Conservation (phyloP, 2,113 vertebrate genomes). For the Sapajus apella region DNA sequence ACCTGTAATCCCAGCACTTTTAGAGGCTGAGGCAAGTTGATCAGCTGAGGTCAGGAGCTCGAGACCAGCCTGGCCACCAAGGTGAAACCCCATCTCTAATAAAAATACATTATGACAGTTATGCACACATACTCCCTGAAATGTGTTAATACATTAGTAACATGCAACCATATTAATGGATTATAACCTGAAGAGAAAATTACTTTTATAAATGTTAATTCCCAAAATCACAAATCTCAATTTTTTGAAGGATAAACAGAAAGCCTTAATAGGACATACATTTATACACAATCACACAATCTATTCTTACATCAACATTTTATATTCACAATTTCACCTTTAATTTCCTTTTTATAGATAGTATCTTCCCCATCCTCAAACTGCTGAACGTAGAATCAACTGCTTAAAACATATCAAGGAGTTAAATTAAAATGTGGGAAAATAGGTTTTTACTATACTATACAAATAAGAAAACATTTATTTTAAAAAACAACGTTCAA, state of each 20-base stretch:
- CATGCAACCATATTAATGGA: neutral
- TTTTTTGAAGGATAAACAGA: neutral
- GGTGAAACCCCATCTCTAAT: too few species aligned
- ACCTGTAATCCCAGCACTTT: too few species aligned
- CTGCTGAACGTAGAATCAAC: neutral
- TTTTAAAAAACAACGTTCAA: slow-evolving; percentile 6
- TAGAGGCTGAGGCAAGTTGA: too few species aligned
- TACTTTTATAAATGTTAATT: neutral
- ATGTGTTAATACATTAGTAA: slow-evolving; percentile 8
- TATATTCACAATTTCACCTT: neutral
- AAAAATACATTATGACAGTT: neutral
- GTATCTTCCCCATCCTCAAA: neutral
- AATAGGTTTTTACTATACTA: neutral
- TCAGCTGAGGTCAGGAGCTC: too few species aligned
- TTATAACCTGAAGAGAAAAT: neutral
- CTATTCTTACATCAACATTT: neutral
- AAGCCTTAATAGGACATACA: neutral
- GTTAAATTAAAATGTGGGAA: neutral
- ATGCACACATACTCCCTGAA: neutral
- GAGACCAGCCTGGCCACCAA: too few species aligned
- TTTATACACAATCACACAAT: neutral
- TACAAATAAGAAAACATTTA: neutral
- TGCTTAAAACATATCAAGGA: slow-evolving; percentile 23
- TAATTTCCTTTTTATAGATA: neutral
- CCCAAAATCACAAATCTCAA: neutral